Evolutionary conservation across 2,888 invertebrate species (phyloP).

Genomic region (Callyntrura guangdongensis): DNA sequence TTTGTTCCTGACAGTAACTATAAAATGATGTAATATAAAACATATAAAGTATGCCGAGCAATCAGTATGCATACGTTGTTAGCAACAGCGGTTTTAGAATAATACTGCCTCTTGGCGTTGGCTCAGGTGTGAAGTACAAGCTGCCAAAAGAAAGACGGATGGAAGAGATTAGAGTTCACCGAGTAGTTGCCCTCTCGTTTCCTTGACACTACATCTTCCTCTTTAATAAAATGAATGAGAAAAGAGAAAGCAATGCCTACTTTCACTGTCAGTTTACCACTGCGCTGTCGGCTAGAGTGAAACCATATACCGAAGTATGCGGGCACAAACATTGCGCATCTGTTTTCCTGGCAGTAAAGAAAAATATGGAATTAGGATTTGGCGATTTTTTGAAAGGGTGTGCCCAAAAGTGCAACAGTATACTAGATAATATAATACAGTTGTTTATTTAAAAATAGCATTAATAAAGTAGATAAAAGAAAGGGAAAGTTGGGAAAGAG

Average conservation of each 20-base stretch:
- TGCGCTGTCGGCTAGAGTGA: not conserved
- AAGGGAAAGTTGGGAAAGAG: not conserved
- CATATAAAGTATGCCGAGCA: not conserved
- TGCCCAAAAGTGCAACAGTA: too few species aligned
- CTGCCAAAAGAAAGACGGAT: conserved; percentile 71
- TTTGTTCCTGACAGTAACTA: conserved; percentile 7
- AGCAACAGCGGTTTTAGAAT: not conserved
- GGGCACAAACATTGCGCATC: not conserved
- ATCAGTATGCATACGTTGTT: not conserved
- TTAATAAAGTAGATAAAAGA: not conserved
- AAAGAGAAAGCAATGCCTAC: not conserved
- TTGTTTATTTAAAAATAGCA: not conserved
- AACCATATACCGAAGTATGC: not conserved
- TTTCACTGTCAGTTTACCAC: not conserved
- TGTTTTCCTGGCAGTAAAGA: not conserved
- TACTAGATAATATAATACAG: conserved; percentile 1
- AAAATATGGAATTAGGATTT: too few species aligned
- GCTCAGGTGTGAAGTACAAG: conserved; percentile 75
- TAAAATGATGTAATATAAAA: conserved; percentile 19
- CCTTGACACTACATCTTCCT: not conserved
- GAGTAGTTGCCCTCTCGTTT: conserved; percentile 4
- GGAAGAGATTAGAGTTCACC: conserved; percentile 65
- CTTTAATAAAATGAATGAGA: conserved; percentile 41
- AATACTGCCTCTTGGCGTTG: not conserved
- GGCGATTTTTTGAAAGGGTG: too few species aligned